Conservation (phyloP, 1,140 invertebrate species). For the Drosophila mojavensis region DNA sequence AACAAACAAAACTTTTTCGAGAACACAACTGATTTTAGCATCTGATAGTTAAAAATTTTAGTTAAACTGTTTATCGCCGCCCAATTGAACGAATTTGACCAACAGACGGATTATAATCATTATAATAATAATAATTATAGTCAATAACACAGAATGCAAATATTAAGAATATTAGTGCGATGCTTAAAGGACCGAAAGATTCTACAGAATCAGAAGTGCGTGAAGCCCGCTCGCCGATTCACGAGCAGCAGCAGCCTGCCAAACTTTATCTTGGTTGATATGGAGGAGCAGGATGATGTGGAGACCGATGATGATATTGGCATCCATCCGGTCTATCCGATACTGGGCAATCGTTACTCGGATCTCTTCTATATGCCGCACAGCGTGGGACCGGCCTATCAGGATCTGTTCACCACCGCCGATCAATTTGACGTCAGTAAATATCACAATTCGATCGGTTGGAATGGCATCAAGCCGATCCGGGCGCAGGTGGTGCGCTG, state of each 20-base stretch:
- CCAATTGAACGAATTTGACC: not conserved
- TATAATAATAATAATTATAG: too few species aligned
- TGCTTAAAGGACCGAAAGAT: conserved; percentile 8
- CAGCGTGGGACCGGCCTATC: conserved; percentile 51
- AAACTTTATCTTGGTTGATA: conserved; percentile 20
- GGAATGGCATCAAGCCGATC: conserved; percentile 15
- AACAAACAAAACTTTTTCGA: not conserved
- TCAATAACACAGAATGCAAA: conserved; percentile 19
- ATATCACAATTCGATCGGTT: not conserved
- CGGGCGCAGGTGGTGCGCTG: conserved; percentile 18
- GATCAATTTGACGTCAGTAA: conserved; percentile 24
- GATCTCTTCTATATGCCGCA: conserved; percentile 62
- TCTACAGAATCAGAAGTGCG: not conserved
- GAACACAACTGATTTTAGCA: not conserved
- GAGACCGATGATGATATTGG: conserved; percentile 30
- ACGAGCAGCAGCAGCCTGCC: conserved; percentile 42
- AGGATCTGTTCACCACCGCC: conserved; percentile 34
- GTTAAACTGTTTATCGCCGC: not conserved
- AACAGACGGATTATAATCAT: not conserved
- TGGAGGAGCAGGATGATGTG: conserved; percentile 52
- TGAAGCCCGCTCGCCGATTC: not conserved
- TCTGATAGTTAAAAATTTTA: conserved; percentile 5
- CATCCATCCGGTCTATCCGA: conserved; percentile 20
- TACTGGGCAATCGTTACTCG: conserved; percentile 33
- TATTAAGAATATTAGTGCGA: conserved; percentile 16